These are phyloP conservation scores for Enteromius paludinosus DNA, from an alignment of 2,797 vertebrate genomes.

Conservation along the genomic window DNA sequence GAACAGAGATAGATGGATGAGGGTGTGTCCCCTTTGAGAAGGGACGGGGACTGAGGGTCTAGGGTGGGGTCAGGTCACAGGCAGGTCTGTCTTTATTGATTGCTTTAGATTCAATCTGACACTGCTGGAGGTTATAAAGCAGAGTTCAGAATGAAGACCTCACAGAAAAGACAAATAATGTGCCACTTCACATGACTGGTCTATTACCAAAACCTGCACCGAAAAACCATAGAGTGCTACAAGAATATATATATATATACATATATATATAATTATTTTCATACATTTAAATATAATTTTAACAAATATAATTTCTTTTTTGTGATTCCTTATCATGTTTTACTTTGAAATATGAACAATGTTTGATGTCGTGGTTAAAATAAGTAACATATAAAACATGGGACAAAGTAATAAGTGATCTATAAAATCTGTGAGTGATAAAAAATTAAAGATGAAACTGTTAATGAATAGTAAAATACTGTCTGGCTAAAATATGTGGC, in stretches of 20 bases:
- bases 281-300: background rate
- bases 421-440: background rate
- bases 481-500: background rate
- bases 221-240: background rate
- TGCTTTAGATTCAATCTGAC: conserved; percentile 48
- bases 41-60: conserved; percentile 1
- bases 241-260: background rate
- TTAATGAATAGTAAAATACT: background rate
- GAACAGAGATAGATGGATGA: conserved; percentile 28
- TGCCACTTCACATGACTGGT: background rate
- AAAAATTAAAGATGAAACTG: background rate
- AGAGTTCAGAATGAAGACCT: conserved; percentile 32
- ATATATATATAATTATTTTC: too few species aligned
- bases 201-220: background rate
- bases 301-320: background rate
- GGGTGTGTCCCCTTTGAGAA: background rate
- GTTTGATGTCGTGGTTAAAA: background rate
- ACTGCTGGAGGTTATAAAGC: conserved; percentile 29
- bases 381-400: background rate
- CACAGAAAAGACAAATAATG: too few species aligned
- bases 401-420: conserved; percentile 4
- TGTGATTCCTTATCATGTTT: too few species aligned
- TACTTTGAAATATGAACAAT: background rate
- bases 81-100: conserved; percentile 71
- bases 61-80: conserved; percentile 62